Evolutionary conservation across 2,797 vertebrate species (phyloP), one percentile per base, ranked within the genome.

Genomic region (Lates japonicus): DNA sequence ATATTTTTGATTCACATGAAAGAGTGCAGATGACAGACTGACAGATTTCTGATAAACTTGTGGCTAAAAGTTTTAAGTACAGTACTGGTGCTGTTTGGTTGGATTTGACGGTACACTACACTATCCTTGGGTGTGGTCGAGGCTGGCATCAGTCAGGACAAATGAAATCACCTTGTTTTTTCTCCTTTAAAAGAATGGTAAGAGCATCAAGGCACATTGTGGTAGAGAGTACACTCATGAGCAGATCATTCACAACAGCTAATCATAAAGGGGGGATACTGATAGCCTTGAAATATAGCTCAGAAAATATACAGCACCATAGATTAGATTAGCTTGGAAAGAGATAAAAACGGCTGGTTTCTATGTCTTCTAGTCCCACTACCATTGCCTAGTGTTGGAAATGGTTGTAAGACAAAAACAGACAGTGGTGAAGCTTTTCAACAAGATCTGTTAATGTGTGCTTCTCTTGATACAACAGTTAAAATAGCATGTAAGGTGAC

Each of bases 241-340:
- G 11, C 22, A 72, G 14, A 59, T 71, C 19, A 39, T 41, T 13
- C 54, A 37, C 44, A 35, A 44, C 61, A 44, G 25, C 20, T 33
- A 41, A 78, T 60, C 46, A 58, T 55, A 19, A 78, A 6, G 25
- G n/a, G 8, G 25, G n/a, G 37, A 25, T 33, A 41, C 51, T 9
- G 6, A 22, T 61, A 7, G 41, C 42, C 65, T 44, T 20, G 29
- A 57, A 35, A 35, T 20, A 19, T 25, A 35, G 17, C 55, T 58
- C 33, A 20, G 41, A 20, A 35, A 61, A 70, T 52, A 42, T 41
- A 35, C 35, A 67, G 51, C 37, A 25, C 3, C 37, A 7, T 58
- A 44, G 44, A 76, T 44, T 22, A 62, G 49, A 68, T 80, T 65
- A 61, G 54, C 46, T 61, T 70, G 54, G 48, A 75, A 57, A 11